These are phyloP conservation scores for Odontamblyopus rebecca DNA, from an alignment of 2,797 vertebrate genomes.

Conservation along the genomic window DNA sequence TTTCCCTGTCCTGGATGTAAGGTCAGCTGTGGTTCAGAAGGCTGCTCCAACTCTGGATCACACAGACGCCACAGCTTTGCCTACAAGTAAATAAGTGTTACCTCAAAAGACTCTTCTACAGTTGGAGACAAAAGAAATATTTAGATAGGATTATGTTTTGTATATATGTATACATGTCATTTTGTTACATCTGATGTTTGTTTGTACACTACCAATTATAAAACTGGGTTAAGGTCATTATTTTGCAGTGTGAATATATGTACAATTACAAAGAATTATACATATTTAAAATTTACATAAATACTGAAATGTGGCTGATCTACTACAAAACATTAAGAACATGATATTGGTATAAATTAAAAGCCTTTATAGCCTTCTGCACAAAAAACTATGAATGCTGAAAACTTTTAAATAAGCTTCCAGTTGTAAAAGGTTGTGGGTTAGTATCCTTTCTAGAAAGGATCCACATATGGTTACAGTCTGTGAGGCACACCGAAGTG, in stretches of 20 bases:
- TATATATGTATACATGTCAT: background rate
- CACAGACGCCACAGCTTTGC: slow-evolving; percentile 89
- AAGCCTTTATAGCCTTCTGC: background rate
- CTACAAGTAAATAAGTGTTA: slow-evolving; percentile 59
- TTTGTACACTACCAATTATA: background rate
- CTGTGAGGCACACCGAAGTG: slow-evolving; percentile 51
- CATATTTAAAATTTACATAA: background rate
- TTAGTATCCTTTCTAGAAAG: background rate
- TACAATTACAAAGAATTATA: background rate
- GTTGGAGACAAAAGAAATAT: background rate
- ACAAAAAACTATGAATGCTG: background rate
- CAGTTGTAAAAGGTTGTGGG: slow-evolving; percentile 24
- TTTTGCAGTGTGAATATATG: background rate
- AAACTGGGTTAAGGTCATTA: background rate
- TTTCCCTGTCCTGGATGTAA: slow-evolving; percentile 68
- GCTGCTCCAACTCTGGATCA: slow-evolving; percentile 62
- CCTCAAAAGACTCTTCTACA: background rate
- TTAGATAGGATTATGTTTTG: background rate
- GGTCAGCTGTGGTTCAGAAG: slow-evolving; percentile 66
- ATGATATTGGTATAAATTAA: background rate
- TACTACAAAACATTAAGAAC: background rate
- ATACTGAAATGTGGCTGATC: background rate
- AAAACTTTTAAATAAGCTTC: background rate
- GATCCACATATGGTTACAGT: slow-evolving; percentile 26
- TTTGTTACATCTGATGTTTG: too few species aligned